Evolutionary conservation across 2,113 vertebrate genomes (phyloP), one percentile per base, ranked within the genome.

Genomic region (Zosterops borbonicus): DNA sequence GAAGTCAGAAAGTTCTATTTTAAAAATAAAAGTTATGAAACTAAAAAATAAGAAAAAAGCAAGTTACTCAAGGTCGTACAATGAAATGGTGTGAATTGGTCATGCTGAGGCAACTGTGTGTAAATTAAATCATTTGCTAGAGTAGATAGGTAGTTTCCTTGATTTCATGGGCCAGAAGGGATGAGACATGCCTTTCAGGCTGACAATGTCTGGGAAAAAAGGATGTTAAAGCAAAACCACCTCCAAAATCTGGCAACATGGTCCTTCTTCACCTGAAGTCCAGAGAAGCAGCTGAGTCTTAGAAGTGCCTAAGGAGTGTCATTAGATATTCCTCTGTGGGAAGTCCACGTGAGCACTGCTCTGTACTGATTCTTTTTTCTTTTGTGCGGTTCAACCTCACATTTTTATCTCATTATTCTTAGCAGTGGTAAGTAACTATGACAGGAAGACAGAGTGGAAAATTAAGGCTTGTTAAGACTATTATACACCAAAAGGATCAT

Each of bases 391-490:
- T 96, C 92, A 80, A 80, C 86, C 91, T 95, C 78, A 83, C 80
- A 84, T 93, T 96, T 97, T 88, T 89, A 95, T 97, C 86, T 93
- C 84, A 91, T 97, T 96, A 97, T 96, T 95, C 95, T 96, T 97
- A 97, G 96, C 79, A 92, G 83, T 92, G 65, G 94, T 97, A 97
- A 97, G 95, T 96, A 97, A 95, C 93, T 96, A 87, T 95, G 97
- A 97, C 96, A 96, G 96, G 92, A 97, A 97, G 96, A 95, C 92
- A 88, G 91, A 97, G 96, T 95, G 90, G 93, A 97, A 97, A 97
- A 97, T 97, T 97, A 94, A 95, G 90, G 94, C 95, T 97, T 97
- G 90, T 97, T 96, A 97, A 93, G 91, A 80, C 84, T 95, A 92
- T 96, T 92, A 95, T 83, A 82, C 83, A 90, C 91, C 91, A 95